Conservation (phyloP, 2,888 invertebrate genomes). For the Bimastos eiseni region DNA sequence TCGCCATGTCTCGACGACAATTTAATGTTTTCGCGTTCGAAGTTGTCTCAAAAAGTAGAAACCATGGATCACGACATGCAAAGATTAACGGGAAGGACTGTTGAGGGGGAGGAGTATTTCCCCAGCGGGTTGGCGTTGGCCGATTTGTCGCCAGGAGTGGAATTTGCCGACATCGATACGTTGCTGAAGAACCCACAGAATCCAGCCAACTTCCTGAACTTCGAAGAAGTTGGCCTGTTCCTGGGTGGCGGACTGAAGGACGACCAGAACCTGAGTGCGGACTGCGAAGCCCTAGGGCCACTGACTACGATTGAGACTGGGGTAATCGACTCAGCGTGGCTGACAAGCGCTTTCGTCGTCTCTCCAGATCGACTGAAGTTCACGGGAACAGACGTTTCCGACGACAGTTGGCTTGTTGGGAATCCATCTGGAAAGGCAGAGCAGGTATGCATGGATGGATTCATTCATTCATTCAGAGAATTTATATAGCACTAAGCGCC, state of each 20-base stretch:
- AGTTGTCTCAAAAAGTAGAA: neutral
- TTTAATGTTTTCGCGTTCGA: slow-evolving; percentile 1
- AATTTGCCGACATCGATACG: neutral
- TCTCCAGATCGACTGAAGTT: neutral
- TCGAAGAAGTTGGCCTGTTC: neutral
- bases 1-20: slow-evolving; percentile 33
- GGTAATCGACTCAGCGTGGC: neutral
- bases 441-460: neutral
- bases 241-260: neutral
- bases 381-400: neutral
- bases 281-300: neutral
- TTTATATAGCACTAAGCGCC: too few relatives aligned
- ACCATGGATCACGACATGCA: neutral
- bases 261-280: neutral
- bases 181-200: neutral
- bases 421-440: neutral
- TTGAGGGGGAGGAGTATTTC: neutral
- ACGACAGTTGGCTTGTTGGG: neutral
- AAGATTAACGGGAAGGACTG: neutral
- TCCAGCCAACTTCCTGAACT: neutral
- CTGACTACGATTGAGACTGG: neutral
- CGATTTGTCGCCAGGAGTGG: neutral
- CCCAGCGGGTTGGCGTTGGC: neutral
- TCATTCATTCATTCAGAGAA: too few relatives aligned
- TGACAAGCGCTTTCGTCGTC: neutral